These are phyloP conservation scores for Murina feae DNA, from an alignment of 2,113 vertebrate species.

Conservation along the genomic window DNA sequence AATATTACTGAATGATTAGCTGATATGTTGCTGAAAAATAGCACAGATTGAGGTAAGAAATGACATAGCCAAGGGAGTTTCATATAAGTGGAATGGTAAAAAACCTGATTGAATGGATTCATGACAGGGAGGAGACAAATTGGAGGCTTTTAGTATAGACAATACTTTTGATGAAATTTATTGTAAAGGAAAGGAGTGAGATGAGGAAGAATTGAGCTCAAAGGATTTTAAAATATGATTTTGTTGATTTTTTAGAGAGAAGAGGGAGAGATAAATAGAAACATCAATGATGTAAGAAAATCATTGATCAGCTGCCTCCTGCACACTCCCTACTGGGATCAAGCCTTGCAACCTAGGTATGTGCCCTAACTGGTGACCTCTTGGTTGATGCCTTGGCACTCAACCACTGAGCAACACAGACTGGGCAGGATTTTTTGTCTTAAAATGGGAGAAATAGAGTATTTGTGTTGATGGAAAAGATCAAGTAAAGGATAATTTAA, in stretches of 20 bases:
- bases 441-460: not conserved
- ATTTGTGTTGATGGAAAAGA: not conserved
- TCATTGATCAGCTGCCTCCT: too few species aligned
- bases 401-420: too few species aligned
- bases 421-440: not conserved
- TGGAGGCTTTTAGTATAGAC: not conserved
- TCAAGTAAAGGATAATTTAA: not conserved
- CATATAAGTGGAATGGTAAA: not conserved
- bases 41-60: not conserved
- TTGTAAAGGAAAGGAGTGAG: not conserved
- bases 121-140: not conserved
- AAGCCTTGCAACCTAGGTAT: too few species aligned
- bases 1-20: not conserved
- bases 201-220: not conserved
- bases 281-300: too few species aligned
- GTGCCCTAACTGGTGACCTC: too few species aligned
- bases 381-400: too few species aligned
- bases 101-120: not conserved
- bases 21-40: not conserved
- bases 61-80: not conserved
- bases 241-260: too few species aligned
- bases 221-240: not conserved
- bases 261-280: too few species aligned
- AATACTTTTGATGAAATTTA: not conserved
- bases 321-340: too few species aligned